Conservation (phyloP, 1,140 invertebrate genomes). For the Rhizoglyphus robini region DNA sequence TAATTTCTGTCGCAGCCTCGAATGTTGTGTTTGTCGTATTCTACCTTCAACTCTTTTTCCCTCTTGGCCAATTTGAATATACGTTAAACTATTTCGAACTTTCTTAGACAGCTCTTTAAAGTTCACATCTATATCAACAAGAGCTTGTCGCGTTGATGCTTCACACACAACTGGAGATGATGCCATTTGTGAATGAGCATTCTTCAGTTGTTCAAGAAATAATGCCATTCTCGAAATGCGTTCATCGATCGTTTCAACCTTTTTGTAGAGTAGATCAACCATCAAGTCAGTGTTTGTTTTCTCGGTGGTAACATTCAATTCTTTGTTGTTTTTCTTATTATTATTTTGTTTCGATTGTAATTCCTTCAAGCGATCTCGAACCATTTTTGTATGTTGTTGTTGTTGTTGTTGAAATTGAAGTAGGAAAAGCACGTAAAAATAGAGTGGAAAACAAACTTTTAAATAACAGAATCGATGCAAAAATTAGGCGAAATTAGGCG, state of each 20-base stretch:
- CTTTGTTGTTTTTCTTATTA: slow-evolving; percentile 32
- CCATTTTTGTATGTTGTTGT: no score
- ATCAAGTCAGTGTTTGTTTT: slow-evolving; percentile 34
- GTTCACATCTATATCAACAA: slow-evolving; percentile 98
- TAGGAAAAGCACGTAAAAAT: background rate
- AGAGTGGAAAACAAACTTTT: background rate
- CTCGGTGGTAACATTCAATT: slow-evolving; percentile 32
- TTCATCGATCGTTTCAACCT: slow-evolving; percentile 49
- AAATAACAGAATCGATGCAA: no score
- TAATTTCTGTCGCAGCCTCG: slow-evolving; percentile 44
- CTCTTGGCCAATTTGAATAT: slow-evolving; percentile 38
- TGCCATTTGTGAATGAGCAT: slow-evolving; percentile 47
- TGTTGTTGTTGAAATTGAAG: background rate
- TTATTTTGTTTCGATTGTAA: slow-evolving; percentile 20
- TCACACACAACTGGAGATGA: slow-evolving; percentile 49
- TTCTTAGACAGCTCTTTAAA: slow-evolving; percentile 99
- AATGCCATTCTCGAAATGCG: slow-evolving; percentile 46
- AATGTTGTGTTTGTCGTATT: slow-evolving; percentile 85
- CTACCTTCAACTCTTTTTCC: slow-evolving; percentile 84
- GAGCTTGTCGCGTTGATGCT: slow-evolving; percentile 95
- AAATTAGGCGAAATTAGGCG: no score
- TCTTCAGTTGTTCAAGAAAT: slow-evolving; percentile 50
- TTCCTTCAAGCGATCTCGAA: slow-evolving; percentile 7
- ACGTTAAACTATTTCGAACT: slow-evolving; percentile 85
- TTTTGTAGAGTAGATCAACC: slow-evolving; percentile 35